Evolutionary conservation across 2,888 invertebrate species (phyloP), one percentile per base, ranked within the genome.

Genomic region (Oxystoma pomonae): DNA sequence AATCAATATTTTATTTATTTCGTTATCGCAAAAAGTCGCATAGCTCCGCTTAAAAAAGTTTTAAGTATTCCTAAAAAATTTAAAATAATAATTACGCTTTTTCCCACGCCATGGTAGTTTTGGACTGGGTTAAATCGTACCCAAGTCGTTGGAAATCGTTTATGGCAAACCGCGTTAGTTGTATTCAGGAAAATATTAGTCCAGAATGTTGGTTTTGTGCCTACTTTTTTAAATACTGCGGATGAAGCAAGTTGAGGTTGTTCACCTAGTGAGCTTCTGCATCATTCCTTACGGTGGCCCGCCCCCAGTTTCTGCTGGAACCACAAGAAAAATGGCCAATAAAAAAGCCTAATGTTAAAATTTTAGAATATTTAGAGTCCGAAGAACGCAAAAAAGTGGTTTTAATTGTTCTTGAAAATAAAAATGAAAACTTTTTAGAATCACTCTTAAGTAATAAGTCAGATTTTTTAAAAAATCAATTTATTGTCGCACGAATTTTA

Each of bases 131-230:
- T 1, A 62, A 62, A 9, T 51, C 58, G 0, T n/a, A 18, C 3
- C 58, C 65, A 16, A 9, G 53, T 17, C 20, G 49, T 1, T 65
- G 63, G 59, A 63, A 58, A 21, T 53, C 61, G 1, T 63, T 63
- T 50, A 58, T 65, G 1, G 58, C 61, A 1, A 65, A 65, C 21
- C 7, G 65, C n/a, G 65, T 65, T 1, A 22, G 52, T n/a, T 20
- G 59, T 16, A 58, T 65, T 2, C 63, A 65, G 18, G 62, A 65
- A 21, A 56, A 51, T n/a, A 18, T 57, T 0, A 18, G 35, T 12
- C 19, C 49, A 16, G 9, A 52, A 12, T 50, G 19, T 9, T 63
- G 59, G 62, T 17, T 19, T 16, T 50, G 57, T 63, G 2, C 59
- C 59, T 12, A 57, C 63, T 1, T 17, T 18, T 50, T n/a, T 50